A percentile compares a stretch with the other conserved stretches of the same genome.
Conservation (phyloP, 1,140 invertebrate genomes). For the Galleria mellonella region DNA sequence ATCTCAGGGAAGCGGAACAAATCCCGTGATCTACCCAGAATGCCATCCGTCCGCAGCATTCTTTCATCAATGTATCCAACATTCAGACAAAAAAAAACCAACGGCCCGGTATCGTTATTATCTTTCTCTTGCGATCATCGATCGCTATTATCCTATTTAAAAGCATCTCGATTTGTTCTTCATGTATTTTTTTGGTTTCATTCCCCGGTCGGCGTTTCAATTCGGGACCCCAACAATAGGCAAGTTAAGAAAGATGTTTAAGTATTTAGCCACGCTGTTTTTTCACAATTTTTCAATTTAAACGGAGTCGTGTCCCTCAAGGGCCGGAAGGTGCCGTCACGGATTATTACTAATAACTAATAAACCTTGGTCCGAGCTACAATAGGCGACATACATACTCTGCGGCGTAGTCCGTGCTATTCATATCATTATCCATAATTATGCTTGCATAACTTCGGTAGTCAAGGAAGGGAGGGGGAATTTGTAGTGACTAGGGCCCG, state of each 20-base stretch:
- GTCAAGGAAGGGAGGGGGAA: conserved; percentile 25
- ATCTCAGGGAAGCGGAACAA: conserved; percentile 66
- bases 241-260: conserved; percentile 72
- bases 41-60: conserved; percentile 36
- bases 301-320: conserved; percentile 58
- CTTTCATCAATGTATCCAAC: conserved; percentile 46
- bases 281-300: conserved; percentile 71
- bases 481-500: too few relatives aligned
- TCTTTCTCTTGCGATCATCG: conserved; percentile 68
- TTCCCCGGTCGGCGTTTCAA: conserved; percentile 59
- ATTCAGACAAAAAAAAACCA: conserved; percentile 47
- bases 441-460: too few relatives aligned
- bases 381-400: not conserved
- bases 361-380: conserved; percentile 16
- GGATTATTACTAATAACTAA: conserved; percentile 55
- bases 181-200: conserved; percentile 39
- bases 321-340: conserved; percentile 70
- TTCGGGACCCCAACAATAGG: conserved; percentile 56
- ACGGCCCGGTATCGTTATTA: conserved; percentile 64
- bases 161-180: conserved; percentile 70
- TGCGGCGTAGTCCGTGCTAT: not conserved
- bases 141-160: conserved; percentile 73
- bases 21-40: conserved; percentile 53
- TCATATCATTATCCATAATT: conserved; percentile 1
- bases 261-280: conserved; percentile 71